These are phyloP conservation scores for Sarcophaga peregrina DNA, from an alignment of 1,140 invertebrate species.

Conservation along the genomic window DNA sequence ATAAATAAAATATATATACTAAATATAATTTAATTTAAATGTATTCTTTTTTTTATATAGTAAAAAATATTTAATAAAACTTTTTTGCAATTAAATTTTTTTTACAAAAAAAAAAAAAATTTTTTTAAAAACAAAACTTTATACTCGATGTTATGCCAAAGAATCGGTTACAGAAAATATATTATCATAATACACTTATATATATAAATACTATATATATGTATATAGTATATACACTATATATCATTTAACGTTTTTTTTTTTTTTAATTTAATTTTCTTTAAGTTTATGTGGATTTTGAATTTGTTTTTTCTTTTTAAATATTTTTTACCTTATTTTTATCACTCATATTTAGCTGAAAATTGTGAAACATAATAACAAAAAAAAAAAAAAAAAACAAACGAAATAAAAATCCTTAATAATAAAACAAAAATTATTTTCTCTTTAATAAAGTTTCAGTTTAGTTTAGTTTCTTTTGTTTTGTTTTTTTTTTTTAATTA, in stretches of 20 bases:
- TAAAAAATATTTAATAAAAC: constrained; percentile 36
- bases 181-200: no score
- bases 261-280: constrained; percentile 32
- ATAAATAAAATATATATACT: neutral
- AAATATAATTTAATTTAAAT: constrained; percentile 36
- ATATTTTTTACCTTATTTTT: neutral
- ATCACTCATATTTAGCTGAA: neutral
- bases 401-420: constrained; percentile 2
- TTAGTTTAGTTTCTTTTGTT: no score
- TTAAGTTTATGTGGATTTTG: constrained; percentile 8
- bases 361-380: no score
- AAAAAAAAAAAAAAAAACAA: no score
- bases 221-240: neutral
- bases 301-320: constrained; percentile 17
- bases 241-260: constrained; percentile 16
- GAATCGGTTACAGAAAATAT: constrained; percentile 32
- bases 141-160: constrained; percentile 42
- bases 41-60: constrained; percentile 42
- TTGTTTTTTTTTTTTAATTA: constrained; percentile 45
- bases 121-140: constrained; percentile 2
- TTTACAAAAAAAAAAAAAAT: constrained; percentile 36
- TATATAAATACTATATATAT: neutral
- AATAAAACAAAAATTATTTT: constrained; percentile 23
- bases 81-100: neutral
- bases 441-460: constrained; percentile 39